Percentiles rank a stretch among this genome's conserved stretches.
Conservation (phyloP, 2,113 vertebrate species). For the Nothoprocta pentlandii region DNA sequence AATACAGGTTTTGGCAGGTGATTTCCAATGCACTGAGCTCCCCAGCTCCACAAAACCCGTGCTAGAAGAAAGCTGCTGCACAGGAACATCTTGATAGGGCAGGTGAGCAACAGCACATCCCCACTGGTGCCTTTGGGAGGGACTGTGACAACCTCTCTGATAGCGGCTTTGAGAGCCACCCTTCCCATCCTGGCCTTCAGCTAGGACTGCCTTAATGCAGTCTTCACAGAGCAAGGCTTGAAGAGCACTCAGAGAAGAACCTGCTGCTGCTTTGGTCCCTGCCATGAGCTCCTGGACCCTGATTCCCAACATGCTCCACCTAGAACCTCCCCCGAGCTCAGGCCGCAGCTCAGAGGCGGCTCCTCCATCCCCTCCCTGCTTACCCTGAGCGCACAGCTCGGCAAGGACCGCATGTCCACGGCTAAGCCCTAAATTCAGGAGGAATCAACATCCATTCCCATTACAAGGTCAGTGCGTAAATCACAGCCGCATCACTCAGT, state of each 20-base stretch:
- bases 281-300: background rate
- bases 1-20: conserved; percentile 55
- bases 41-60: background rate
- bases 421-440: background rate
- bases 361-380: background rate
- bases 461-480: background rate
- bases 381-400: background rate
- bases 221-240: accelerated
- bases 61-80: background rate
- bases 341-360: background rate
- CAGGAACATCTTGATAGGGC: background rate
- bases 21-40: conserved; percentile 25
- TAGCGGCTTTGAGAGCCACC: background rate
- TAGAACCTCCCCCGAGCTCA: background rate
- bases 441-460: background rate
- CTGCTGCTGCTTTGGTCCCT: background rate
- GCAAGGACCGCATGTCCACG: background rate
- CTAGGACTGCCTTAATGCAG: background rate
- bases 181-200: background rate
- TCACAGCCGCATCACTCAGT: background rate
- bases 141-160: background rate
- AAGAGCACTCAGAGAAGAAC: background rate
- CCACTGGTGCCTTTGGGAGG: background rate
- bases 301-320: background rate
- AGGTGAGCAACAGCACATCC: background rate